Percentiles rank a stretch among this genome's conserved stretches.
phyloP scores from a whole-genome alignment of 1,140 invertebrate genomes.

The Thaumetopoea pityocampa region DNA sequence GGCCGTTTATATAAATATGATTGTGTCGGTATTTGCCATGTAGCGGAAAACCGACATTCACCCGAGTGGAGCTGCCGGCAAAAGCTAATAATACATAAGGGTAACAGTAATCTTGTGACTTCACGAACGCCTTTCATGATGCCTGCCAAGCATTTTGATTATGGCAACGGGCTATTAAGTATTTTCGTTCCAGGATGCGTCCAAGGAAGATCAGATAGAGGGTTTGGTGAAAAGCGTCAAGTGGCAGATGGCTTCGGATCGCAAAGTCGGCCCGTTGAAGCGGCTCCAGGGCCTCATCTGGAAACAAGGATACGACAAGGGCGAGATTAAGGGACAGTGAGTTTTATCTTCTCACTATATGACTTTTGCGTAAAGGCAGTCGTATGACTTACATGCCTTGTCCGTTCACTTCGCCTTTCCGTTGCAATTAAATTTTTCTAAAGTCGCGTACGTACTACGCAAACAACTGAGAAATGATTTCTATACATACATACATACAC shows the following conservation, averaged over 20 bases:
- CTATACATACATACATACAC: too few relatives aligned
- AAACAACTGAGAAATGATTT: too few relatives aligned
- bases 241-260: slow-evolving; percentile 88
- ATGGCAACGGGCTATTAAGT: background rate
- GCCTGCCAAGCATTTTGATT: background rate
- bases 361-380: slow-evolving; percentile 2
- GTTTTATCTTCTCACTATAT: slow-evolving; percentile 59
- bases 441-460: too few relatives aligned
- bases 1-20: too few relatives aligned
- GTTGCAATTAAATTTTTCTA: too few relatives aligned
- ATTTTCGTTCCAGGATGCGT: slow-evolving; percentile 54
- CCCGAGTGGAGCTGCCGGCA: too few relatives aligned
- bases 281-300: slow-evolving; percentile 92
- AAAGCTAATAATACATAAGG: too few relatives aligned
- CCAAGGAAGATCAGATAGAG: slow-evolving; percentile 77
- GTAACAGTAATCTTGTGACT: too few relatives aligned
- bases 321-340: slow-evolving; percentile 91
- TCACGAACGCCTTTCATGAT: background rate
- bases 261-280: slow-evolving; percentile 89
- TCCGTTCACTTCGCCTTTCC: too few relatives aligned
- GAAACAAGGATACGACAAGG: slow-evolving; percentile 87
- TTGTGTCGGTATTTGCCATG: too few relatives aligned
- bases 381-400: too few relatives aligned
- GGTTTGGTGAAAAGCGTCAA: slow-evolving; percentile 81
- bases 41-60: too few relatives aligned